These are phyloP conservation scores for Staurois parvus DNA, from an alignment of 2,797 vertebrate genomes.

Conservation along the genomic window DNA sequence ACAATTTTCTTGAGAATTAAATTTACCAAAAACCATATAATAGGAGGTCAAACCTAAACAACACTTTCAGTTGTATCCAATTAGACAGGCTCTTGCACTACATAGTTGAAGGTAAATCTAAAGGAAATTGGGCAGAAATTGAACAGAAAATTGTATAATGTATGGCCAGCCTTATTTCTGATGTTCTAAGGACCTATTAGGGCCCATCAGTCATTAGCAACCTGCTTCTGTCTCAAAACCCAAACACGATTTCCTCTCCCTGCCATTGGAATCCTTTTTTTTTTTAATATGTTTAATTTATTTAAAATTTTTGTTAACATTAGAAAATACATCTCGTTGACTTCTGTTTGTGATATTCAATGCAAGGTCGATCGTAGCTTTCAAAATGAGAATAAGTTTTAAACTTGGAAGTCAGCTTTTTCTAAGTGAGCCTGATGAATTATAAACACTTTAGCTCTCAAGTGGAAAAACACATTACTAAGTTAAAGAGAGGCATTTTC, in stretches of 20 bases:
- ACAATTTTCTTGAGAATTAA: no score
- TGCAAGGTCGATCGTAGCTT: background rate
- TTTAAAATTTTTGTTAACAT: background rate
- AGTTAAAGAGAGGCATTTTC: background rate
- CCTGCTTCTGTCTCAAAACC: no score
- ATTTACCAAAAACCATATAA: no score
- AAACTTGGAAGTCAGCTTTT: background rate
- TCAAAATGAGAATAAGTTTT: background rate
- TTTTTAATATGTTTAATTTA: background rate
- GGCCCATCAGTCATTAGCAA: no score
- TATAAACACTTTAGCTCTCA: background rate
- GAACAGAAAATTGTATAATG: no score
- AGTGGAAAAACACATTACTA: constrained; percentile 4
- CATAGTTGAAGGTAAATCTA: no score
- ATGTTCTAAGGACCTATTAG: no score
- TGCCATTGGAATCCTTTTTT: constrained; percentile 2
- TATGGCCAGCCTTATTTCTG: no score
- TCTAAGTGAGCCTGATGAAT: constrained; percentile 16
- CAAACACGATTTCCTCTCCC: background rate
- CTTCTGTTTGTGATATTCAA: background rate
- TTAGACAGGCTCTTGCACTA: no score
- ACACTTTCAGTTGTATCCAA: no score
- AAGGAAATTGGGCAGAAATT: no score
- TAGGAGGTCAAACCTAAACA: no score
- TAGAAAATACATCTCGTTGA: background rate